Evolutionary conservation across 1,140 invertebrate genomes (phyloP), one percentile per base, ranked within the genome.

Genomic region (Acromyrmex charruanus): DNA sequence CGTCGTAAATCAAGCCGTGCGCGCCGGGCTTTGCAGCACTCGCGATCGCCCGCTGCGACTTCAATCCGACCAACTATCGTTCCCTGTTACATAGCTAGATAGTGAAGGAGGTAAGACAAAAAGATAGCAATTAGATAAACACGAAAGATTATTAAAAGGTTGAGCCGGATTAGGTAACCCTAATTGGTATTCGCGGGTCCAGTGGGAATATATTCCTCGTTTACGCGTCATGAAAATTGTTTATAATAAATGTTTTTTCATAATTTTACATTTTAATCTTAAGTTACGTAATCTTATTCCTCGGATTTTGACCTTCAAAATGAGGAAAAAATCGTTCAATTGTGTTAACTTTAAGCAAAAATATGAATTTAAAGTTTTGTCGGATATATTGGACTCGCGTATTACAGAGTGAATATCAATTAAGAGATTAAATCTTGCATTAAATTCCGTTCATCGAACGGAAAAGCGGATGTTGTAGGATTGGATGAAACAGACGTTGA

Each of bases 1-100:
- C 91, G 90, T 93, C 94, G 90, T 94, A 94, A 94, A 94, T 94
- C 93, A 94, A 93, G 90, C 86, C 88, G 77, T 75, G 72, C 88
- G 85, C 86, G 65, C 80, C 85, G 87, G 7, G 21, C 10, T 81
- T 59, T n/a, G 16, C 63, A 12, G 89, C 88, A 87, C 85, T 86
- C 79, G 85, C 63, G 81, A 63, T 55, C 86, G n/a, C 63, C 61
- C 90, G 90, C 85, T 86, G 87, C 84, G 82, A 91, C 85, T 90
- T 91, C 80, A 21, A 87, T 85, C 74, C 86, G 39, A 21, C 61
- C 68, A 58, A 74, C 59, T 65, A 61, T 77, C 86, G 87, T 75
- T 86, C 80, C 31, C 75, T 25, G 55, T 77, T 61, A 5, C 80
- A 9, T 21, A 49, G 51, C 58, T 72, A 51, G 88, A 88, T 87